Evolutionary conservation across 2,797 vertebrate species (phyloP).

Genomic region (Sebastes flavidus): DNA sequence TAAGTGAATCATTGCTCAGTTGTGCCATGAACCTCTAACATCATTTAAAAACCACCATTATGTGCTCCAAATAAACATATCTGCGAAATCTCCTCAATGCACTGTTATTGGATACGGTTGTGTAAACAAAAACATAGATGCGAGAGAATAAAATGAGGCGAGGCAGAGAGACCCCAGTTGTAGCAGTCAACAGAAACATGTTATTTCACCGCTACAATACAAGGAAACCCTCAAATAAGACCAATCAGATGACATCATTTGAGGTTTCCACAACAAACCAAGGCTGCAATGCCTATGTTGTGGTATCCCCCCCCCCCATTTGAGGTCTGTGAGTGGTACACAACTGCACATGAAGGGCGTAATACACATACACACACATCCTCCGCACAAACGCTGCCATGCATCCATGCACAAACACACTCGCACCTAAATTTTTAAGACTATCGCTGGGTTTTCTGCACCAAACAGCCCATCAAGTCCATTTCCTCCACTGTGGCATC

Average conservation of each 20-base stretch:
- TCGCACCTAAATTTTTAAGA: conserved; percentile 31
- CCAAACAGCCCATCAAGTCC: conserved; percentile 72
- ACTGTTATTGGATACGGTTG: conserved; percentile 44
- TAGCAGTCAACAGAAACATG: conserved; percentile 28
- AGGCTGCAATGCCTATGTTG: conserved; percentile 29
- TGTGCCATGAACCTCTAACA: conserved; percentile 28
- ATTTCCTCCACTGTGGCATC: conserved; percentile 58
- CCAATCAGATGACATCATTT: conserved; percentile 54
- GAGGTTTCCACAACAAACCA: conserved; percentile 48
- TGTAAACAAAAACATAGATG: conserved; percentile 39
- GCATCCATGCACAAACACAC: conserved; percentile 31
- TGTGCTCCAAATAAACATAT: conserved; percentile 26
- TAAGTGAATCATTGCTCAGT: conserved; percentile 23
- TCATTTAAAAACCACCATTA: conserved; percentile 40
- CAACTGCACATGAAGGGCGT: background rate
- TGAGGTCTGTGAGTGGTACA: conserved; percentile 22
- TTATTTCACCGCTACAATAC: conserved; percentile 24
- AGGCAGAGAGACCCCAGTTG: background rate
- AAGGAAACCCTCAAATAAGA: conserved; percentile 37
- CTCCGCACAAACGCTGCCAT: conserved; percentile 22
- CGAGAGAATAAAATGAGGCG: background rate
- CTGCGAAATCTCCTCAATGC: conserved; percentile 14
- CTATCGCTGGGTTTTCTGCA: conserved; percentile 50
- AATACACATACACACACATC: background rate
- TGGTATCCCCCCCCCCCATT: background rate